Evolutionary conservation across 2,113 vertebrate species (phyloP), one percentile per base, ranked within the genome.

Genomic region (Pseudorectes ferrugineus): DNA sequence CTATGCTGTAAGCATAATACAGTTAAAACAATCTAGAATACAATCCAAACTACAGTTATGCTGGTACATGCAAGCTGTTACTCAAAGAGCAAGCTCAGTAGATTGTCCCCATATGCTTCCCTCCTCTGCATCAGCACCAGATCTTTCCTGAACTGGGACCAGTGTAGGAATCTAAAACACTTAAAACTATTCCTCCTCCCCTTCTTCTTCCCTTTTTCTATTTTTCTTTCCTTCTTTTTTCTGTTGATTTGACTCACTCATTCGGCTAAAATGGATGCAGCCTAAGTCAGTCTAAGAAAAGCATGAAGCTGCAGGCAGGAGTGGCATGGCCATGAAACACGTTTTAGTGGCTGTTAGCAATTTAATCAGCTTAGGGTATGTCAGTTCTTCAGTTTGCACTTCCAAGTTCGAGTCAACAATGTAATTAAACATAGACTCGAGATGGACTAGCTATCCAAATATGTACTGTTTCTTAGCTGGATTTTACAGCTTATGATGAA

Each of bases 401-500:
- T 89, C 29, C 68, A 84, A 43, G 58, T 85, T 72, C 9, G 17
- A 86, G 88, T 65, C 68, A 71, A 72, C 80, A 84, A 31, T 12
- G 29, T 66, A 93, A 95, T 83, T 79, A 95, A 93, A 59, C 43
- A 65, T 1, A 57, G 45, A 76, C 38, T 83, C 0, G 0, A 80
- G 58, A 73, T 35, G n/a, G 67, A 46, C 52, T 76, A 70, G 42
- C 68, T 80, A 49, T 42, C 33, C 59, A 92, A 92, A 91, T 73
- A 88, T 54, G 49, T 70, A 76, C 54, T 17, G 42, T 45, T 88
- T 67, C 82, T 85, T 76, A 51, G 70, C 58, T 49, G 45, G 46
- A 72, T 80, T 95, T 80, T 86, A 49, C 58, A 75, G 49, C 29
- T 88, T 85, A 82, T 24, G 36, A 65, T 48, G n/a, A 88, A 71